Base-by-base conservation (phyloP, 2,888 invertebrate genomes). In the Tenthredo livida region DNA sequence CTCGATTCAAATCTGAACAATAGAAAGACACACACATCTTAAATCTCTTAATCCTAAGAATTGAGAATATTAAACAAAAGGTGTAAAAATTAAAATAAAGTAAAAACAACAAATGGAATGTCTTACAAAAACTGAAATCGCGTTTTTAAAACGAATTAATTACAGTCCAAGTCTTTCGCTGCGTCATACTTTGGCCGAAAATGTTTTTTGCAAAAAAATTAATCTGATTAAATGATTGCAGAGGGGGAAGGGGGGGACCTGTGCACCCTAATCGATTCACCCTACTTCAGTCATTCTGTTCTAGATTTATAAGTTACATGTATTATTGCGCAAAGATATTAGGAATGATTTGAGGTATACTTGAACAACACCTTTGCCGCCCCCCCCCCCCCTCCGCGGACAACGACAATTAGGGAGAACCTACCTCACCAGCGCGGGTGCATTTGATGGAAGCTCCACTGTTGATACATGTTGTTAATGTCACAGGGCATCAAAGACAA, bases 401-500 rank as follows among this genome's bases (percentile, higher is more conserved):
- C 75, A 77, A 77, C 9, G 33, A 54, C 9, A 33, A 50, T 77
- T 0, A 77, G 33, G 29, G 50, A 54, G n/a, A 54, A 65, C 67
- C 67, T 83, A 70, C 67, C 83, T 91, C 88, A 95, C 96, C 96
- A 96, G 87, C 94, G 95, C 15, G 97, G 97, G 89, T 95, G 95
- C 85, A 97, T 95, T 92, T 96, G 95, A 91, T 96, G 96, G 92
- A 98, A 97, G 85, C 95, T 95, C 98, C 98, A 98, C 91, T 98
- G 97, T 91, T 98, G 98, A 94, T 97, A 97, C 33, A 97, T 96
- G 92, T 98, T 98, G 90, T 97, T 96, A 54, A 96, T 94, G 93
- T 98, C 98, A 93, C 98, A 99, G 1, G 97, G 96, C 91, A 97
- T 96, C 61, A 98, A 94, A 25, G 96, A 96, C 1, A 98, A 93